Evolutionary conservation across 2,797 vertebrate species (phyloP).

Genomic region (Epinephelus awoara): DNA sequence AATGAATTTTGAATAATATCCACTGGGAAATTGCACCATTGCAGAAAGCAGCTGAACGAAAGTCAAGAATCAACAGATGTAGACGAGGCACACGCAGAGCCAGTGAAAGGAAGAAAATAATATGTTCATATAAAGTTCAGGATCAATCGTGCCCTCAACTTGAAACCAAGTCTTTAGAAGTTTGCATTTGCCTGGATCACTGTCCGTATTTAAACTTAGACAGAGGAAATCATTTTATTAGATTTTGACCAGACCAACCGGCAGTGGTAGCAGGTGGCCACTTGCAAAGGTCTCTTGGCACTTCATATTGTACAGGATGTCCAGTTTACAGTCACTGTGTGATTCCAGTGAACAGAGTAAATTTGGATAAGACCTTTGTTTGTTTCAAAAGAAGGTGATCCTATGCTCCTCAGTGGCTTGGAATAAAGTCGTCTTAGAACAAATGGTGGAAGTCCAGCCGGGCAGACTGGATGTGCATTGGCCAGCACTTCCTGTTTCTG

Average conservation of each 20-base stretch:
- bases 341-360: conserved; percentile 3
- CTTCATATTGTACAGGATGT: conserved; percentile 27
- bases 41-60: conserved; percentile 26
- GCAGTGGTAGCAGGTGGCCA: conserved; percentile 26
- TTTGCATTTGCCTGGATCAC: neutral
- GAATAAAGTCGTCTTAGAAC: conserved; percentile 24
- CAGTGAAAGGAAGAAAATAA: neutral
- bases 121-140: neutral
- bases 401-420: neutral
- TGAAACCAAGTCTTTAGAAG: neutral
- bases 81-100: neutral
- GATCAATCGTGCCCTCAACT: neutral
- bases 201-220: neutral
- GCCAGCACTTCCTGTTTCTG: conserved; percentile 55
- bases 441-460: conserved; percentile 58
- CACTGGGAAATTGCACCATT: conserved; percentile 31
- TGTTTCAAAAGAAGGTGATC: neutral
- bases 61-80: conserved; percentile 41
- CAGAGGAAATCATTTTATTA: neutral
- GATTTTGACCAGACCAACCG: neutral
- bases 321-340: neutral
- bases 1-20: conserved; percentile 47
- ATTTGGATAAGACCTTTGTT: conserved; percentile 12
- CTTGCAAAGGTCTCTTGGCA: conserved; percentile 1
- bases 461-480: conserved; percentile 23